Evolutionary conservation across 2,797 vertebrate genomes (phyloP), one percentile per base, ranked within the genome.

Genomic region (Momotus momota): DNA sequence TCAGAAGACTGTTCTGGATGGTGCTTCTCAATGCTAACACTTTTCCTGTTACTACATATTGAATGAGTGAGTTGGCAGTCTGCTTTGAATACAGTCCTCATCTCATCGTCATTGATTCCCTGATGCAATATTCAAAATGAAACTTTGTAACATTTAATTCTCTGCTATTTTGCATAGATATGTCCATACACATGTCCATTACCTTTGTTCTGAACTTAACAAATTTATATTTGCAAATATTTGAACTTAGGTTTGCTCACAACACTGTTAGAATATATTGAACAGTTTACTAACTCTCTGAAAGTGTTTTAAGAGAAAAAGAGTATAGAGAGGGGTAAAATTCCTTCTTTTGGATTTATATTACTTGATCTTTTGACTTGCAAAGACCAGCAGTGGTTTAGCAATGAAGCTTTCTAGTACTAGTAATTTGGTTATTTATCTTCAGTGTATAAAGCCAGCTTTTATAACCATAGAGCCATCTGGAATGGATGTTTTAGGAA

Each of bases 401-500:
- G 33, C 35, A 60, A 7, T 18, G 4, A 52, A 64, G 33, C 57
- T 82, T 91, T 70, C 51, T 86, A 55, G 46, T 75, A 40, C 23
- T 80, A 80, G 40, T 86, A 70, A 88, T 81, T 86, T 79, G 31
- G 18, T 81, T 95, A 35, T 80, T 87, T 89, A 87, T 22, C 60
- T 71, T 87, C 27, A 74, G 48, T 60, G 6, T 77, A 20, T 67
- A 82, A 89, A 93, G n/a, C 5, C 8, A 9, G 9, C 17, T 80
- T 92, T 91, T 85, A 46, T 79, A 93, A 70, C 35, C 12, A 3
- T 26, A 71, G n/a, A 87, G 25, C 84, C 52, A 64, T 94, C 71
- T 94, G 81, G 81, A 51, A 29, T 52, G 10, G 15, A 5, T 87
- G 64, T 94, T 94, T 94, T 87, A 89, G 86, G 71, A 94, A 80